Evolutionary conservation across 1,140 invertebrate genomes (phyloP).

Genomic region (Xylocopa sonorina): DNA sequence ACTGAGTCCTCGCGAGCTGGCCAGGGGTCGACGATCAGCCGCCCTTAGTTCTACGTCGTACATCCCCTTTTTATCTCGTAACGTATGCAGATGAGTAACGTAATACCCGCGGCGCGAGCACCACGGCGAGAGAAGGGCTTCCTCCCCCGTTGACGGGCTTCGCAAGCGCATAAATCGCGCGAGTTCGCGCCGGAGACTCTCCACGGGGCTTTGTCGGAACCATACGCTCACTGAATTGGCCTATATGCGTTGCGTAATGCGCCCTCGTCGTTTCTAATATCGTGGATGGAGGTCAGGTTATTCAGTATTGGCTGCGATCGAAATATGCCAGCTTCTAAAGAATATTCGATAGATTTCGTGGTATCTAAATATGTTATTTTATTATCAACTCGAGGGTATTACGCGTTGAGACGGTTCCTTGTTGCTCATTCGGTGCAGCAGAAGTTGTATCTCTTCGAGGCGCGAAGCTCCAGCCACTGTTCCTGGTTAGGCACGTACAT

Average conservation of each 20-base stretch:
- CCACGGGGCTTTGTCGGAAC: not conserved
- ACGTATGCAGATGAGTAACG: slow-evolving; percentile 38
- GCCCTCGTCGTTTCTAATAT: not conserved
- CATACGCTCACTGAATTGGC: not conserved
- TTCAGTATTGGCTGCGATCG: too few species aligned
- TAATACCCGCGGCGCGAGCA: slow-evolving; percentile 37
- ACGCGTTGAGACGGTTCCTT: not conserved
- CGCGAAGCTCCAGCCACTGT: slow-evolving; percentile 90
- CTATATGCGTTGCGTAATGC: not conserved
- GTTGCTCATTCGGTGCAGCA: slow-evolving; percentile 67
- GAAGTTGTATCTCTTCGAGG: slow-evolving; percentile 78
- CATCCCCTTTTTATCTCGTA: slow-evolving; percentile 14
- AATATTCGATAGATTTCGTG: too few species aligned
- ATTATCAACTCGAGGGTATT: not conserved
- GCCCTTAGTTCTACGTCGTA: not conserved
- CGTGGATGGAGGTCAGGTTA: too few species aligned
- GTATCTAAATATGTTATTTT: not conserved
- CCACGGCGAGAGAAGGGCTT: slow-evolving; percentile 53
- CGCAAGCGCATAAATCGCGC: slow-evolving; percentile 38
- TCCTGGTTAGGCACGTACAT: slow-evolving; percentile 95
- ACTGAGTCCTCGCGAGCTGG: not conserved
- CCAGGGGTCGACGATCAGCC: slow-evolving; percentile 10
- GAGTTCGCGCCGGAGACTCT: not conserved
- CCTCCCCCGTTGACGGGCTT: slow-evolving; percentile 49
- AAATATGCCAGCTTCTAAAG: too few species aligned